Evolutionary conservation across 2,113 vertebrate genomes (phyloP).

Genomic region (Tiliqua scincoides): DNA sequence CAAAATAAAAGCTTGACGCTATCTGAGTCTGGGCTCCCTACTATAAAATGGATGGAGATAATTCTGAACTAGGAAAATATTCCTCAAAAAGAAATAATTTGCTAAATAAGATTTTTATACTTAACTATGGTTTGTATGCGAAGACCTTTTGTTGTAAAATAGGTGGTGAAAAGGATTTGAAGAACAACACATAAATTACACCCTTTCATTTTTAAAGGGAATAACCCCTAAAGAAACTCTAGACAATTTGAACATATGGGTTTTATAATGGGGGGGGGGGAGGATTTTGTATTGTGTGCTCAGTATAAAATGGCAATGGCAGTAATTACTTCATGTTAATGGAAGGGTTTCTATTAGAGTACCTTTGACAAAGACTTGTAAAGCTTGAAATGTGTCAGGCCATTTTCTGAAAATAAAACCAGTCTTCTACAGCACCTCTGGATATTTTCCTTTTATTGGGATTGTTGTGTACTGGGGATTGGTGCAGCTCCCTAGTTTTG

Average conservation of each 20-base stretch:
- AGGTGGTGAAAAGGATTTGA: background rate
- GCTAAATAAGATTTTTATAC: background rate
- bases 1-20: background rate
- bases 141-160: background rate
- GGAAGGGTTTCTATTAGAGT: background rate
- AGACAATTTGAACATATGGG: too few species aligned
- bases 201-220: background rate
- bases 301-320: background rate
- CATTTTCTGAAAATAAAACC: background rate
- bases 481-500: background rate
- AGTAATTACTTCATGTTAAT: background rate
- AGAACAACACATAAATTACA: background rate
- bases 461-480: background rate
- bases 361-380: background rate
- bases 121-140: background rate
- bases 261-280: background rate
- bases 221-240: background rate
- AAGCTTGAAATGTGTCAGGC: background rate
- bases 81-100: background rate
- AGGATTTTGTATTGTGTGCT: background rate
- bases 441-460: background rate
- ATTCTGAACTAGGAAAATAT: background rate
- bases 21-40: background rate
- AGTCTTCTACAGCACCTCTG: background rate
- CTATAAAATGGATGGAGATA: background rate